Evolutionary conservation across 2,888 invertebrate genomes (phyloP).

Genomic region (Mythimna albipuncta): DNA sequence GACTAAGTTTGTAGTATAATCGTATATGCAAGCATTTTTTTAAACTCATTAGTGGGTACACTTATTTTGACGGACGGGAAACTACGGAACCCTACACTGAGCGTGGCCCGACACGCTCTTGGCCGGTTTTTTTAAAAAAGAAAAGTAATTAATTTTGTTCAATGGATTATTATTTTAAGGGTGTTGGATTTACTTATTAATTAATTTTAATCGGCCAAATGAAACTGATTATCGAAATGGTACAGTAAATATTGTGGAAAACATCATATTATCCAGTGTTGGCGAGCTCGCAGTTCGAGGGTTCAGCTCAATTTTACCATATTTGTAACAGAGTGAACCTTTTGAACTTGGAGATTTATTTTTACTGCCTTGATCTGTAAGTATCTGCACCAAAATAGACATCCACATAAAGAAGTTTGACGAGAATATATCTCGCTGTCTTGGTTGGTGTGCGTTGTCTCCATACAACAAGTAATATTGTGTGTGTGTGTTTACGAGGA

Average conservation of each 20-base stretch:
- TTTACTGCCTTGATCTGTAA: not conserved
- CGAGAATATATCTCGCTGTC: constrained; percentile 45
- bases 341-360: not conserved
- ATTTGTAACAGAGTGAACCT: not conserved
- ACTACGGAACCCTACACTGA: no score
- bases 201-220: not conserved
- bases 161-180: no score
- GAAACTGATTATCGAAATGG: not conserved
- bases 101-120: no score
- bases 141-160: no score
- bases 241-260: not conserved
- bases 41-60: no score
- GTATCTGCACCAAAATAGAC: not conserved
- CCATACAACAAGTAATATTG: constrained; percentile 29
- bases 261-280: no score
- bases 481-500: constrained; percentile 71
- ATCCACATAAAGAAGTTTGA: constrained; percentile 42
- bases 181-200: no score
- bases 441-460: constrained; percentile 35
- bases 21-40: no score
- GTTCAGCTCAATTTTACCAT: not conserved
- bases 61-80: no score
- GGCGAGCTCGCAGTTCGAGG: not conserved
- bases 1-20: no score
- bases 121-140: no score